Percentiles rank a stretch among this genome's conserved stretches.
These are phyloP conservation scores for Urocolius indicus DNA, from an alignment of 2,113 vertebrate genomes.

Conservation along the genomic window DNA sequence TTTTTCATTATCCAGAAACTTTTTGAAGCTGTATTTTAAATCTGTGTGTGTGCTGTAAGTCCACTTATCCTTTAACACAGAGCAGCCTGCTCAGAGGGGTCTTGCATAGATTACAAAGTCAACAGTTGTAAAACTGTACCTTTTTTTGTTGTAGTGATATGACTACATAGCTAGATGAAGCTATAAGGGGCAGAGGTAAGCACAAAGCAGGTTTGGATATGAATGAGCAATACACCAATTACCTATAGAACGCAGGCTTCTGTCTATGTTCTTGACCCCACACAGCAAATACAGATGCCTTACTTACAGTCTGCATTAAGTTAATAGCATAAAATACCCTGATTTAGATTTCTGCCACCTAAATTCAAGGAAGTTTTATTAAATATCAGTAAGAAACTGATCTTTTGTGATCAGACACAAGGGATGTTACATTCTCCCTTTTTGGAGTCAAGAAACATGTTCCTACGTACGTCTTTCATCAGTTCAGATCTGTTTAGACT, in stretches of 20 bases:
- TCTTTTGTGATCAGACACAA: neutral
- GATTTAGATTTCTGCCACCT: neutral
- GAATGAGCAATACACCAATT: neutral
- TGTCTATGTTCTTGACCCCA: neutral
- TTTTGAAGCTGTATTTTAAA: neutral
- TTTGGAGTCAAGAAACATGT: neutral
- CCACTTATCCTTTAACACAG: neutral
- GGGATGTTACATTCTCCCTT: neutral
- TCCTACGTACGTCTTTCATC: neutral
- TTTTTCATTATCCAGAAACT: neutral
- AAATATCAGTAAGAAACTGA: neutral
- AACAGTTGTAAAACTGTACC: neutral
- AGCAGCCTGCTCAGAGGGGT: neutral
- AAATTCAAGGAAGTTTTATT: neutral
- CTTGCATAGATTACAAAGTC: neutral
- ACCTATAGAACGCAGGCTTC: neutral
- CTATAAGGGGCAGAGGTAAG: neutral
- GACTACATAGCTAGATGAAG: neutral
- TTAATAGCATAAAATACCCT: neutral
- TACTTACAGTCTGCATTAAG: neutral
- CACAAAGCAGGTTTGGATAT: neutral
- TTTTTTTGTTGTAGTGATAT: neutral
- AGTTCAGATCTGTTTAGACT: neutral
- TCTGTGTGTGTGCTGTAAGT: neutral
- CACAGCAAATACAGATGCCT: neutral